These are phyloP conservation scores for Formica exsecta DNA, from an alignment of 1,140 invertebrate species.

Conservation along the genomic window DNA sequence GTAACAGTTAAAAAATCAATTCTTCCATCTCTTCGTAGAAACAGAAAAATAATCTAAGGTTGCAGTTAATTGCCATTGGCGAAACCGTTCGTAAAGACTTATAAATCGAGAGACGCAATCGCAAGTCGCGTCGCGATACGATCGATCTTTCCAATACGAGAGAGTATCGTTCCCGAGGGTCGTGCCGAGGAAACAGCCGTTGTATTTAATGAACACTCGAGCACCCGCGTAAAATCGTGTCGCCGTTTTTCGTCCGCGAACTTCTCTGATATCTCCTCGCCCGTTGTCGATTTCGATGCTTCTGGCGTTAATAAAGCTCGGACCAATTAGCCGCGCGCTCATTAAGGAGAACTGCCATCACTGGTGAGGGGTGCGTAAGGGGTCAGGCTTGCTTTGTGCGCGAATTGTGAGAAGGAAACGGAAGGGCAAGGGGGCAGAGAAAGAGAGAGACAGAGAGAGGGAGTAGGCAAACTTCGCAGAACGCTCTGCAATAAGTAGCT, in stretches of 20 bases:
- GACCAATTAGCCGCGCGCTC: slow-evolving; percentile 72
- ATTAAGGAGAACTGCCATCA: slow-evolving; percentile 66
- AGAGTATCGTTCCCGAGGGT: not conserved
- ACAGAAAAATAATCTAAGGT: not conserved
- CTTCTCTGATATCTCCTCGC: slow-evolving; percentile 27
- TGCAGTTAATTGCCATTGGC: not conserved
- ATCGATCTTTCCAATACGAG: slow-evolving; percentile 17
- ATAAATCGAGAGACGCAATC: slow-evolving; percentile 1
- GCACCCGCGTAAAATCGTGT: slow-evolving; percentile 58
- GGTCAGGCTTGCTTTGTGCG: slow-evolving; percentile 54
- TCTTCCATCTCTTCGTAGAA: not conserved
- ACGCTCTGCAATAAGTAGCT: slow-evolving; percentile 78
- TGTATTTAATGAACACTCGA: slow-evolving; percentile 71
- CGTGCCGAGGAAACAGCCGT: not conserved
- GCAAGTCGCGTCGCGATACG: not conserved
- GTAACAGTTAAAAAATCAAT: not conserved
- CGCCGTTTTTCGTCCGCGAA: slow-evolving; percentile 60
- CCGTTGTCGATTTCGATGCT: slow-evolving; percentile 62
- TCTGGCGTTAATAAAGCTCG: slow-evolving; percentile 66
- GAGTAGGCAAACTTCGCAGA: slow-evolving; percentile 56
- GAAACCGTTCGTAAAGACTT: slow-evolving; percentile 10
- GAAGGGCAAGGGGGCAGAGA: slow-evolving; percentile 10
- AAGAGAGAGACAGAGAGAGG: slow-evolving; percentile 15
- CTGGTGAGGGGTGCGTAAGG: slow-evolving; percentile 49
- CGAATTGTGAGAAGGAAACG: slow-evolving; percentile 5